These are phyloP conservation scores for Rhea americana DNA, from an alignment of 2,113 vertebrate species.

Conservation along the genomic window DNA sequence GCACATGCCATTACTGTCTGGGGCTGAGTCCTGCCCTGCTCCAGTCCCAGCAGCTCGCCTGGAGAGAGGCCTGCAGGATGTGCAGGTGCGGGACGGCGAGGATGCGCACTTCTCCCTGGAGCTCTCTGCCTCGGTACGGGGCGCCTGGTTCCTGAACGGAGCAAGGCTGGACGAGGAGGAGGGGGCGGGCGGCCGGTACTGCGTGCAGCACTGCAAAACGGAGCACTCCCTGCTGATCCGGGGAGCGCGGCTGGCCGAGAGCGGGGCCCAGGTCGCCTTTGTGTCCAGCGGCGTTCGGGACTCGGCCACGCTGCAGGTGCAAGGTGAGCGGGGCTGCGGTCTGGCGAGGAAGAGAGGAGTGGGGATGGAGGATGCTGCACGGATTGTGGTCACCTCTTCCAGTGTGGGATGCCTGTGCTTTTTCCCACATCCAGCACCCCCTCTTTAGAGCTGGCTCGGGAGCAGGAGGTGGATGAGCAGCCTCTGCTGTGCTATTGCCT, in stretches of 20 bases:
- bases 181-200: constrained; percentile 76
- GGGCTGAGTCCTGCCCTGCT: not conserved
- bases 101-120: constrained; percentile 87
- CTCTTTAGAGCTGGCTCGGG: not conserved
- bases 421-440: not conserved
- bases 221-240: constrained; percentile 86
- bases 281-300: constrained; percentile 83
- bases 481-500: not conserved
- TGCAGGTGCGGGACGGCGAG: constrained; percentile 79
- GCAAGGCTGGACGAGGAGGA: constrained; percentile 78
- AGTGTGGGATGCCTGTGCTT: not conserved
- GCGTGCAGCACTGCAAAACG: constrained; percentile 69
- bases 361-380: not conserved
- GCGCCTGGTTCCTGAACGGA: constrained; percentile 88
- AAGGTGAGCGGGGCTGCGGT: constrained; percentile 75
- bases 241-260: constrained; percentile 78
- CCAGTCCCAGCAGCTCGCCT: constrained; percentile 88
- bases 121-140: constrained; percentile 85
- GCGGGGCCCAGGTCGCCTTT: constrained; percentile 86
- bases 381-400: not conserved
- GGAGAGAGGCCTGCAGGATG: constrained; percentile 85
- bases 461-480: not conserved
- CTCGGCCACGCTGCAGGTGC: constrained; percentile 87
- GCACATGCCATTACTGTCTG: no score
- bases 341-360: not conserved